These are phyloP conservation scores for Coendou prehensilis DNA, from an alignment of 2,797 vertebrate species.

Conservation along the genomic window DNA sequence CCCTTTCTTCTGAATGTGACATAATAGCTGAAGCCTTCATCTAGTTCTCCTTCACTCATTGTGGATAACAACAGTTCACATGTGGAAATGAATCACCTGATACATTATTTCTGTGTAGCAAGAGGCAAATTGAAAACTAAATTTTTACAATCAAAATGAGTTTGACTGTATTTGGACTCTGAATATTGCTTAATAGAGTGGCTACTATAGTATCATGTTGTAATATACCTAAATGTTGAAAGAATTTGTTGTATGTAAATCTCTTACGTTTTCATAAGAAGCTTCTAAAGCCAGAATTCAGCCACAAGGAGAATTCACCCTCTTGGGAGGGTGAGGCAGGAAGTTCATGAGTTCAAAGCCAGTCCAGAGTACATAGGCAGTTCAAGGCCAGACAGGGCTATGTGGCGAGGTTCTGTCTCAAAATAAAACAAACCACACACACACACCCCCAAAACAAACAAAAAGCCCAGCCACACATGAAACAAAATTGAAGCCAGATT, in stretches of 20 bases:
- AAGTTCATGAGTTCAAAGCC: not conserved
- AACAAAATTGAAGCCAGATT: not conserved
- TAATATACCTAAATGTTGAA: not conserved
- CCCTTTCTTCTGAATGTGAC: conserved; percentile 80
- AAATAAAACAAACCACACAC: not conserved
- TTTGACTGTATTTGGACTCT: conserved; percentile 8
- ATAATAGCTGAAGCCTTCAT: conserved; percentile 74
- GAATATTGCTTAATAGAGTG: not conserved
- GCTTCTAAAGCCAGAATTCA: not conserved
- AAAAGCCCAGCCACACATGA: not conserved
- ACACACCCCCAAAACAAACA: not conserved
- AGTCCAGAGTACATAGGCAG: not conserved
- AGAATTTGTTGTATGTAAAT: not conserved
- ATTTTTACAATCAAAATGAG: conserved; percentile 41
- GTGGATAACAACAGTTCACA: conserved; percentile 64
- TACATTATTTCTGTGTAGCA: not conserved
- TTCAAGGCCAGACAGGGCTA: not conserved
- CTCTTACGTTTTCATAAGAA: not conserved
- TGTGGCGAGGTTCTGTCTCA: not conserved
- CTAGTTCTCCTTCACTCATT: conserved; percentile 58
- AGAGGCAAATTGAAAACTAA: conserved; percentile 72
- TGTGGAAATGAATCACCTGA: conserved; percentile 24
- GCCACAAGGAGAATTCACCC: not conserved
- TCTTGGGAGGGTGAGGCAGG: not conserved
- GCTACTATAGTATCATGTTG: not conserved